phyloP scores from a whole-genome alignment of 2,113 vertebrate genomes.

The Muntiacus muntjak region DNA sequence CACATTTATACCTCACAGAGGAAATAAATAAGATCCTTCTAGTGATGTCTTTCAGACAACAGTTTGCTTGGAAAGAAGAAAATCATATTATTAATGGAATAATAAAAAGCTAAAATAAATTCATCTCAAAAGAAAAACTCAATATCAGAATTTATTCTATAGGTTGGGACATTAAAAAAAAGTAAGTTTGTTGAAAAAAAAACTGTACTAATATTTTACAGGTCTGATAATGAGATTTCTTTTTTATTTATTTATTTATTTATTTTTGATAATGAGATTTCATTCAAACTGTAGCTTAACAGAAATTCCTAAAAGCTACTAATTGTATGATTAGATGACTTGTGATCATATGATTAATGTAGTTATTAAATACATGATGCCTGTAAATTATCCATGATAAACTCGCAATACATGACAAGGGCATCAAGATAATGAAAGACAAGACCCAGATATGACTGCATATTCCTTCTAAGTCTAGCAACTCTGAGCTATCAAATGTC shows the following conservation, averaged over 20 bases:
- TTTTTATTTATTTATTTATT: no score
- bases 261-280: not conserved
- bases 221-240: not conserved
- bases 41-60: not conserved
- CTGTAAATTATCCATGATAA: not conserved
- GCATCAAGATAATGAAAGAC: not conserved
- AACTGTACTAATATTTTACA: not conserved
- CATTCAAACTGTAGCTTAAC: not conserved
- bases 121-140: not conserved
- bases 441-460: not conserved
- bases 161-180: not conserved
- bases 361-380: not conserved
- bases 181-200: not conserved
- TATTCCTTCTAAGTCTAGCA: not conserved
- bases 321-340: not conserved
- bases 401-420: not conserved
- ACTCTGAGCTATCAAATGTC: not conserved
- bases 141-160: not conserved
- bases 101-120: not conserved
- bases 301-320: slow-evolving; percentile 1
- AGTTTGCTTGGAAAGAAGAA: not conserved
- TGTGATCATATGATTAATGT: not conserved
- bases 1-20: not conserved
- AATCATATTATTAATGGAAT: not conserved
- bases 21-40: not conserved